Evolutionary conservation across 2,888 invertebrate genomes (phyloP).

Genomic region (Cephus runcator): DNA sequence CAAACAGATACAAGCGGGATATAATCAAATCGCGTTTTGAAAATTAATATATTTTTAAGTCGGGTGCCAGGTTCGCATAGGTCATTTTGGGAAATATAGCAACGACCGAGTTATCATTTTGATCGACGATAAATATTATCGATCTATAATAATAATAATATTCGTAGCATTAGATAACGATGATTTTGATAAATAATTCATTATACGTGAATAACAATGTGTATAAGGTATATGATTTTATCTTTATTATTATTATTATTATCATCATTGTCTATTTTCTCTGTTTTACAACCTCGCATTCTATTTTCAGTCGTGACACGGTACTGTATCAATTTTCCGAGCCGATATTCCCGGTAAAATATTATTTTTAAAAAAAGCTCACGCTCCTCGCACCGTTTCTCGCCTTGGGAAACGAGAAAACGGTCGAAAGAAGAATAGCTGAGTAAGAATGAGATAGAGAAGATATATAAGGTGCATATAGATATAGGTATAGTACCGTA

Average conservation of each 20-base stretch:
- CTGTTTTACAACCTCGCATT: neutral
- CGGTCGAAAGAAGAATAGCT: neutral
- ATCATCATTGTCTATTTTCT: neutral
- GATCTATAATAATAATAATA: neutral
- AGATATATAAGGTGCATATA: neutral
- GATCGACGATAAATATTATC: neutral
- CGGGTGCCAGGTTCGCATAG: no score
- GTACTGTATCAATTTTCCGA: neutral
- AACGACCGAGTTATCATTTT: neutral
- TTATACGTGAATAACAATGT: neutral
- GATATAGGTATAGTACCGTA: neutral
- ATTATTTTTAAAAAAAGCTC: neutral
- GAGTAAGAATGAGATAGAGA: neutral
- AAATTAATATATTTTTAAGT: no score
- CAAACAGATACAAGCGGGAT: no score
- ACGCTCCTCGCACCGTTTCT: neutral
- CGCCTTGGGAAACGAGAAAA: neutral
- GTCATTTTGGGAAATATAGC: neutral
- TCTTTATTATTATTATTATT: neutral
- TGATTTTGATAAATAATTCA: neutral
- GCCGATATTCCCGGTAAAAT: neutral
- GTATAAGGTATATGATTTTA: neutral
- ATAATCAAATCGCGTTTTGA: no score
- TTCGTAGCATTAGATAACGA: no score
- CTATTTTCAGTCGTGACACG: neutral